phyloP scores from a whole-genome alignment of 2,888 invertebrate genomes.

The Busseola fusca region DNA sequence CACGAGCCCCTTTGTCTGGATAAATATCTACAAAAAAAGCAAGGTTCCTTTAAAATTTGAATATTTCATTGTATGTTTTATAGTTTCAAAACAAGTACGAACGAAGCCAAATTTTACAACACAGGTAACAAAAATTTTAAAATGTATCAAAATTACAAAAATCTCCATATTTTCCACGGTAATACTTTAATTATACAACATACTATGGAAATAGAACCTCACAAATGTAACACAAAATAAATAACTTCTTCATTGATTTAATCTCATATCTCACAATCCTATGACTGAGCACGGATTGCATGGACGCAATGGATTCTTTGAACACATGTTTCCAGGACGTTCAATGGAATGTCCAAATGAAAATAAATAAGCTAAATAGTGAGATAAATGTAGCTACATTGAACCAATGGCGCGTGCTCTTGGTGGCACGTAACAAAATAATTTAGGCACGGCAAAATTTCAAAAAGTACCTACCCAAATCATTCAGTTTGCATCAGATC shows the following conservation, averaged over 20 bases:
- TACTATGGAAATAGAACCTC: slow-evolving; percentile 12
- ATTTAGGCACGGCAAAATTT: too few relatives aligned
- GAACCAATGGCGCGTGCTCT: too few relatives aligned
- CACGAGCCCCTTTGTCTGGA: not conserved
- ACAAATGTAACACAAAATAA: slow-evolving; percentile 48
- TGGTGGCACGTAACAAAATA: too few relatives aligned
- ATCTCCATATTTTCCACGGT: not conserved
- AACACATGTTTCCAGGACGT: slow-evolving; percentile 53
- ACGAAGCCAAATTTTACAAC: not conserved
- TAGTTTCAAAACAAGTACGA: not conserved
- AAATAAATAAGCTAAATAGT: too few relatives aligned
- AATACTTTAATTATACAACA: slow-evolving; percentile 9
- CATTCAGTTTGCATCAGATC: too few relatives aligned
- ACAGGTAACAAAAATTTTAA: too few relatives aligned
- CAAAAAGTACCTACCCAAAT: too few relatives aligned
- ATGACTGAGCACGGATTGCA: slow-evolving; percentile 44
- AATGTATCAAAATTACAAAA: too few relatives aligned
- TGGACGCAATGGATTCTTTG: slow-evolving; percentile 47
- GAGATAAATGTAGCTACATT: too few relatives aligned
- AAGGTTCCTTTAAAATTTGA: not conserved
- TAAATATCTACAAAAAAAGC: slow-evolving; percentile 3
- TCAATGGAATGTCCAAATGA: too few relatives aligned
- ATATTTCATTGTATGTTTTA: slow-evolving; percentile 2
- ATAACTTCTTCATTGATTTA: slow-evolving; percentile 49
- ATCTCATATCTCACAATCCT: slow-evolving; percentile 35